Percentiles rank a stretch among this genome's conserved stretches.
These are phyloP conservation scores for Ondatra zibethicus DNA, from an alignment of 2,113 vertebrate genomes.

Conservation along the genomic window DNA sequence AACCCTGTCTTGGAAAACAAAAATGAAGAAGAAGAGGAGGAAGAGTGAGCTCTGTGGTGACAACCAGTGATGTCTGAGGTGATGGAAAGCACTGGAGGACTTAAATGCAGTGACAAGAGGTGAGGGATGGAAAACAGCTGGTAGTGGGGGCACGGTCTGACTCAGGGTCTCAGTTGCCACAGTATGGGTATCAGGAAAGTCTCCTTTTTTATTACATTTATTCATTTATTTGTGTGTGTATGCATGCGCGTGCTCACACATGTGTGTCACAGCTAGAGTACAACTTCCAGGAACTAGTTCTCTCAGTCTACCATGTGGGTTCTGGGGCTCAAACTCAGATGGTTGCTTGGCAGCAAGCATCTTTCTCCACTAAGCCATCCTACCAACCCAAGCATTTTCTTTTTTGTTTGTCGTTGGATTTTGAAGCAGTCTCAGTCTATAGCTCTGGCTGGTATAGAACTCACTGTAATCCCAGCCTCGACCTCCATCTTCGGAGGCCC, in stretches of 20 bases:
- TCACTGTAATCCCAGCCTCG: background rate
- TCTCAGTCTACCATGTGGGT: background rate
- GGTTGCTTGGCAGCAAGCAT: background rate
- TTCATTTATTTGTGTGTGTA: background rate
- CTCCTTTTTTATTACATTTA: background rate
- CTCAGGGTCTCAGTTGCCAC: background rate
- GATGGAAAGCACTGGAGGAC: background rate
- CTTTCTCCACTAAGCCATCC: background rate
- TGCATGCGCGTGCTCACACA: background rate
- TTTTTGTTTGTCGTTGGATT: background rate
- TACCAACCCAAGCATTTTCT: background rate
- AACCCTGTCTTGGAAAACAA: background rate
- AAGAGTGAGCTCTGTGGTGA: background rate
- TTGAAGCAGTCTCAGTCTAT: background rate
- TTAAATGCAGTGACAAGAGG: background rate
- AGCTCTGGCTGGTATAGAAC: background rate
- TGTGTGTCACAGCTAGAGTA: background rate
- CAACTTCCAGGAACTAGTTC: background rate
- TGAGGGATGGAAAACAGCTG: background rate
- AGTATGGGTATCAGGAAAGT: background rate
- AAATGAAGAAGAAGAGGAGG: background rate
- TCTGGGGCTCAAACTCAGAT: background rate
- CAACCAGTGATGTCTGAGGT: fast-evolving
- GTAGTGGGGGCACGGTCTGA: background rate
- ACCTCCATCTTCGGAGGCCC: no score